Evolutionary conservation across 2,888 invertebrate species (phyloP), one percentile per base, ranked within the genome.

Genomic region (Pemphredon lugubris): DNA sequence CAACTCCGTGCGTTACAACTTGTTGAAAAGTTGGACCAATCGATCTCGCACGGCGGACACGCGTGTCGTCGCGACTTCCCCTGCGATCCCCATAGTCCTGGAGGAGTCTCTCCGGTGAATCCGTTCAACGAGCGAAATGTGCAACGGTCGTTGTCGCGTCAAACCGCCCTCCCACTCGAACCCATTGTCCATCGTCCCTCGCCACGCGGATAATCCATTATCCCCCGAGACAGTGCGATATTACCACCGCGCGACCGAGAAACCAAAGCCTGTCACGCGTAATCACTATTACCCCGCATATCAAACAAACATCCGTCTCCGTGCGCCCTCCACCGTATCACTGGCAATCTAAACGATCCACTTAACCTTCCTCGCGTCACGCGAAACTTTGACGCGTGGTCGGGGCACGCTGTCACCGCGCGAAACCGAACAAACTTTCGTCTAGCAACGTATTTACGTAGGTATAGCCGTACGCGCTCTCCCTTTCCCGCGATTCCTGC

Each of bases 121-220:
- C 50, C 20, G 53, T 26, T 55, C 55, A 42, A 48, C 54, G 58
- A 47, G 47, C 39, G 51, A 37, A 32, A 54, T 42, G 39, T 37
- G 23, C 11, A 21, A 6, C n/a, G n/a, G n/a, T 16, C 7, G 13
- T 32, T 5, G 32, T 37, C 51, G 37, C 61, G 57, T 72, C 61
- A 73, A 60, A 21, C 18, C 45, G 54, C 58, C 40, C 16, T 32
- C 53, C 40, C 21, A 7, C 60, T 23, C 26, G 54, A 23, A 3
- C 44, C 64, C 39, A 68, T 74, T 67, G 69, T 75, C 74, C 68
- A 48, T 61, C 32, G 58, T 47, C 51, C 64, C 45, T 57, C 26
- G 67, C 55, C 73, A 60, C 59, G 55, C 55, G 75, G 61, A 65
- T 60, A 53, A 73, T 69, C 58, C 74, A 75, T 75, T 69, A 47